Percentiles rank a stretch among this genome's conserved stretches.
Evolutionary conservation across 2,797 vertebrate genomes (phyloP).

Genomic region (Brachymystax lenok): DNA sequence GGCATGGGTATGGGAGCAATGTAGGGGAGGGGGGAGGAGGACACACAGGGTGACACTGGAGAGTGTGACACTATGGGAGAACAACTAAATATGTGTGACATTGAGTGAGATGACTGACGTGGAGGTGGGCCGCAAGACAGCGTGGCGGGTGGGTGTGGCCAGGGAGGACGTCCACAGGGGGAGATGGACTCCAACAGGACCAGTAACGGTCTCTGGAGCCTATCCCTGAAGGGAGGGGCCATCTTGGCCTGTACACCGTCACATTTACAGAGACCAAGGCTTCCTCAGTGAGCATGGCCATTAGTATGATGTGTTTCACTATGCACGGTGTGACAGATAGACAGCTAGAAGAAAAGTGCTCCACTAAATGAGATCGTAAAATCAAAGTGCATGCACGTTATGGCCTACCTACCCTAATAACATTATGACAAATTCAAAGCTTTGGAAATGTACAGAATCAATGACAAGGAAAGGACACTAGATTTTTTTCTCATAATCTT

Average conservation of each 20-base stretch:
- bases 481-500: slow-evolving; percentile 47
- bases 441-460: background rate
- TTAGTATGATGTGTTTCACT: background rate
- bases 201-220: slow-evolving; percentile 73
- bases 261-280: slow-evolving; percentile 12
- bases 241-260: slow-evolving; percentile 62
- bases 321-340: background rate
- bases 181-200: slow-evolving; percentile 67
- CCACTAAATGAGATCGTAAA: background rate
- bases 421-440: background rate
- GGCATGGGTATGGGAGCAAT: slow-evolving; percentile 51
- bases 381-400: background rate
- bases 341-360: background rate
- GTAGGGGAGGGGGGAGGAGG: background rate
- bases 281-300: background rate
- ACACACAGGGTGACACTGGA: slow-evolving; percentile 1
- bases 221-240: slow-evolving; percentile 62
- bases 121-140: slow-evolving; percentile 57
- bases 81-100: slow-evolving; percentile 48
- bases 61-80: slow-evolving; percentile 29
- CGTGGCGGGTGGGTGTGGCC: slow-evolving; percentile 77
- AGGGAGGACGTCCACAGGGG: slow-evolving; percentile 66
- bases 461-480: slow-evolving; percentile 24
- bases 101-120: slow-evolving; percentile 40
- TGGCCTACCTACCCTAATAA: no score